Conservation (phyloP, 2,888 invertebrate genomes). For the Phalera bucephala region DNA sequence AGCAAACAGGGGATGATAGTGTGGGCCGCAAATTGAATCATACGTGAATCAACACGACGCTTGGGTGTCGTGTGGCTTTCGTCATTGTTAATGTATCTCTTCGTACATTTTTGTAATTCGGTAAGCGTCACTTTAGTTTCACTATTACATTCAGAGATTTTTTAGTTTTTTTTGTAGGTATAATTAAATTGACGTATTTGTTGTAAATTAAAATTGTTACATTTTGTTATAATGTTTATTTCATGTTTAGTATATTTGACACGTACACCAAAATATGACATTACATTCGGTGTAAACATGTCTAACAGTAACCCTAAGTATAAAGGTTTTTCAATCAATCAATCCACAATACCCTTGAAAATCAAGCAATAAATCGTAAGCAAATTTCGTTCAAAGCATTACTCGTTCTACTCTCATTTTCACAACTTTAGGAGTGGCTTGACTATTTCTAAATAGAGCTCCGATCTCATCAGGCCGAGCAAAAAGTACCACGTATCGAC, state of each 20-base stretch:
- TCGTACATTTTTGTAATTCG: background rate
- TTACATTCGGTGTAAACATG: too few relatives aligned
- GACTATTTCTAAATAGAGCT: constrained; percentile 2
- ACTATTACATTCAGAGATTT: too few relatives aligned
- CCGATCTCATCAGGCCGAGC: constrained; percentile 5
- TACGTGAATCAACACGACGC: constrained; percentile 35
- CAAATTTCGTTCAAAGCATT: background rate
- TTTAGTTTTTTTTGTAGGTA: too few relatives aligned
- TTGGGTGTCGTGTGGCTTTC: constrained; percentile 9
- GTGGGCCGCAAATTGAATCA: constrained; percentile 39
- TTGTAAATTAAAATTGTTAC: too few relatives aligned
- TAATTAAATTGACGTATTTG: too few relatives aligned
- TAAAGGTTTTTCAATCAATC: background rate
- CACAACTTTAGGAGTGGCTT: background rate
- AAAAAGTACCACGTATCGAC: constrained; percentile 24
- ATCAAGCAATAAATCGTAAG: background rate
- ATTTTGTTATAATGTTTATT: too few relatives aligned
- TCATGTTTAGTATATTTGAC: too few relatives aligned
- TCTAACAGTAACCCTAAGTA: too few relatives aligned
- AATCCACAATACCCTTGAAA: background rate
- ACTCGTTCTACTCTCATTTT: background rate
- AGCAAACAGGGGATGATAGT: constrained; percentile 26
- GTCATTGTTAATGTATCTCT: constrained; percentile 7
- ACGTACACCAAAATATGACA: too few relatives aligned
- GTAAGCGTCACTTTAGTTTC: background rate